A percentile compares a stretch with the other conserved stretches of the same genome.
Conservation (phyloP, 1,140 invertebrate species). For the Argopecten irradians region DNA sequence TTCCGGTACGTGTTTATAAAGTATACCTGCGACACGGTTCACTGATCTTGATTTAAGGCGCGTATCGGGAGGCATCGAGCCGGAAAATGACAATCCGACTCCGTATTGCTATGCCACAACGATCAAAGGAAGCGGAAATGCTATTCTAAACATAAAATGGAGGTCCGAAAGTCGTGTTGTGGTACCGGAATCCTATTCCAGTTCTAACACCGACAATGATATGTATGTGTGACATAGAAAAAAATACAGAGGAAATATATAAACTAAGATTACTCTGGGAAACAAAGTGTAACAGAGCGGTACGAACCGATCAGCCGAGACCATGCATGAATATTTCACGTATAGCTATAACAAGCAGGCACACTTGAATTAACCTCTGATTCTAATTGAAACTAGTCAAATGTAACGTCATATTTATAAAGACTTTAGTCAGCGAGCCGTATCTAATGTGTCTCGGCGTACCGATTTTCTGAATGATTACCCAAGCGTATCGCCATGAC, state of each 20-base stretch:
- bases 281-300: not conserved
- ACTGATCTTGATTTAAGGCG: not conserved
- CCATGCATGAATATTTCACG: not conserved
- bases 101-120: not conserved
- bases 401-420: constrained; percentile 7
- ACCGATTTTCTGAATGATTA: constrained; percentile 17
- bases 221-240: not conserved
- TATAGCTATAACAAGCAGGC: not conserved
- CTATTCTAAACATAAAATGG: constrained; percentile 3
- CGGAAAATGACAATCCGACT: constrained; percentile 15
- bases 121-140: constrained; percentile 8
- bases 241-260: not conserved
- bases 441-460: not conserved
- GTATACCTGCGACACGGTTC: not conserved
- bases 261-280: not conserved
- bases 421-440: not conserved
- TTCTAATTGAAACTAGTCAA: not conserved
- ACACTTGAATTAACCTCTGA: not conserved
- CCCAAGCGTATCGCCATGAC: not conserved
- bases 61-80: constrained; percentile 12
- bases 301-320: not conserved
- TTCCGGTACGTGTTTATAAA: not conserved
- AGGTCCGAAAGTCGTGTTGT: not conserved
- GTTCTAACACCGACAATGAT: not conserved
- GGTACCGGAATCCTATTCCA: not conserved